Conservation (phyloP, 2,888 invertebrate genomes). For the Drosophila bunnanda region DNA sequence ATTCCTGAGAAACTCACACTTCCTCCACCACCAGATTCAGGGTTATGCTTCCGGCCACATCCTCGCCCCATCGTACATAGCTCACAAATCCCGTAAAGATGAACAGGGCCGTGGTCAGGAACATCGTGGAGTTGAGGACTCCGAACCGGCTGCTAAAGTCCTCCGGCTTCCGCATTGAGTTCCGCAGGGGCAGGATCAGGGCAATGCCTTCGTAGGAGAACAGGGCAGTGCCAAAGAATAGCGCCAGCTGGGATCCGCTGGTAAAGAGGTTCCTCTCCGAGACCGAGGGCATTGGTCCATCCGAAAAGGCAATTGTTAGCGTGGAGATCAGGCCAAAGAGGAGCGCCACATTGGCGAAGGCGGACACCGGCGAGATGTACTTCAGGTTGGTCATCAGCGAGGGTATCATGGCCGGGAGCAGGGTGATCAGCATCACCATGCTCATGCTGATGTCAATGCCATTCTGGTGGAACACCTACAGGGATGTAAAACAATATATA, state of each 20-base stretch:
- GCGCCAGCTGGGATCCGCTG: conserved; percentile 88
- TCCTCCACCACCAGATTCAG: conserved; percentile 89
- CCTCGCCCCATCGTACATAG: conserved; percentile 94
- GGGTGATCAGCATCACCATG: conserved; percentile 75
- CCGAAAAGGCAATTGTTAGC: conserved; percentile 90
- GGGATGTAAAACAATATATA: no score
- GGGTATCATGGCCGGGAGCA: conserved; percentile 81
- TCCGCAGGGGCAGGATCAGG: conserved; percentile 94
- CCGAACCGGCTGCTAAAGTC: conserved; percentile 92
- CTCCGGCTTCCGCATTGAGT: conserved; percentile 93
- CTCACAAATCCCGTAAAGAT: conserved; percentile 93
- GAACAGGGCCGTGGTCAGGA: conserved; percentile 91
- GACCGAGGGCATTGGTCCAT: conserved; percentile 88
- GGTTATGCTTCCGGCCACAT: conserved; percentile 93
- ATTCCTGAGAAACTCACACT: conserved; percentile 65
- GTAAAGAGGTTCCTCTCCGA: conserved; percentile 87
- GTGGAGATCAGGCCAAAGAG: conserved; percentile 90
- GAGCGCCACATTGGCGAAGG: conserved; percentile 90
- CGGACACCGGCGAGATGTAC: conserved; percentile 89
- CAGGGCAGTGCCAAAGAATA: conserved; percentile 97
- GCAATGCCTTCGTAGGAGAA: conserved; percentile 99
- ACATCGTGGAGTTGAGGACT: conserved; percentile 95
- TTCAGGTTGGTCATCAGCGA: conserved; percentile 82
- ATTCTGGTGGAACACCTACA: conserved; percentile 85
- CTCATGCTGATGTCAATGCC: conserved; percentile 73